Evolutionary conservation across 2,113 vertebrate genomes (phyloP).

Genomic region (Lepus americanus): DNA sequence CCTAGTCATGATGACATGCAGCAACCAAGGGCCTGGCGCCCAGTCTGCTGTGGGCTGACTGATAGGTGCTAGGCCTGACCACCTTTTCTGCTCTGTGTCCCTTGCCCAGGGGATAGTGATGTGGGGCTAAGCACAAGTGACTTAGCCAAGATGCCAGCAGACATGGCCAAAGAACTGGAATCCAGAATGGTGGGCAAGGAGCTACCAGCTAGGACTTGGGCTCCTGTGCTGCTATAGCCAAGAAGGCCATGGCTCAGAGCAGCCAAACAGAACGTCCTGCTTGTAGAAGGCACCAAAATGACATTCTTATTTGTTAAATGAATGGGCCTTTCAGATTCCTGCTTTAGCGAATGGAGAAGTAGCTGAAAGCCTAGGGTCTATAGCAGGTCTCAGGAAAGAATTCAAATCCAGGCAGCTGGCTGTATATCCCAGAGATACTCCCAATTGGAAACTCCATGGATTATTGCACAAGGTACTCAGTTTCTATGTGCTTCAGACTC

Average conservation of each 20-base stretch:
- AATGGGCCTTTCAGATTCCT: neutral
- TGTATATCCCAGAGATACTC: no score
- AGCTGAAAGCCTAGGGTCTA: neutral
- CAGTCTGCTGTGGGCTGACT: neutral
- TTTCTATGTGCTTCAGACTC: neutral
- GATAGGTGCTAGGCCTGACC: neutral
- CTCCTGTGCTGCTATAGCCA: neutral
- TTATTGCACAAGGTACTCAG: neutral
- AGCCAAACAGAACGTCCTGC: neutral
- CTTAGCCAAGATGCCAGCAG: neutral
- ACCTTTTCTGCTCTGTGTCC: neutral
- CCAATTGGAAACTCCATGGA: rapidly evolving
- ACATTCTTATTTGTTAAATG: neutral
- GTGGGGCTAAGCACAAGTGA: neutral
- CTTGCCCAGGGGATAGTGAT: neutral
- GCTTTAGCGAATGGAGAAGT: neutral
- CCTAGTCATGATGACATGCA: neutral
- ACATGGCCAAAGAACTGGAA: neutral
- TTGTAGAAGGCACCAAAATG: neutral
- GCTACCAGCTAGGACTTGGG: neutral
- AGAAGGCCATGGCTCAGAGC: neutral
- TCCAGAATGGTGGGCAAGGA: neutral
- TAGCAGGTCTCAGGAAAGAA: neutral
- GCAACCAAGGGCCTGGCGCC: neutral
- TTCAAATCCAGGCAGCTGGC: neutral